A percentile compares a stretch with the other conserved stretches of the same genome.
These are phyloP conservation scores for Echinarachnius parma DNA, from an alignment of 53 echinoderm and acorn worm species.

Conservation along the genomic window DNA sequence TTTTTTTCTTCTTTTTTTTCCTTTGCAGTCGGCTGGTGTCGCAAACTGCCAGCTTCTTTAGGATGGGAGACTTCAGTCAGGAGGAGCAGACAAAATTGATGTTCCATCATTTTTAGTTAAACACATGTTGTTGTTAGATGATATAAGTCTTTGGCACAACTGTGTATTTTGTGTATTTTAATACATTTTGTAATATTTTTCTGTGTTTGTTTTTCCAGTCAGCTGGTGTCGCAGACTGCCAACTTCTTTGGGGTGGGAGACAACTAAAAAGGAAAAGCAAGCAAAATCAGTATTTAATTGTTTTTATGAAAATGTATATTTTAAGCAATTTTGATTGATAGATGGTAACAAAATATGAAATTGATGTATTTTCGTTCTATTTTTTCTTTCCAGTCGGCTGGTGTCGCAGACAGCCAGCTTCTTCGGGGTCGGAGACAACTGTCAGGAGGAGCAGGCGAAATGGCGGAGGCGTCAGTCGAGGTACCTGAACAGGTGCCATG, in stretches of 20 bases:
- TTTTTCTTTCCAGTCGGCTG: constrained; percentile 66
- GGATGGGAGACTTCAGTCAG: constrained; percentile 77
- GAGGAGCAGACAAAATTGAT: constrained; percentile 76
- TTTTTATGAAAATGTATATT: too few relatives aligned
- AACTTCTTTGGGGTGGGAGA: constrained; percentile 94
- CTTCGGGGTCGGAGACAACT: constrained; percentile 96
- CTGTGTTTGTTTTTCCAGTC: constrained; percentile 65
- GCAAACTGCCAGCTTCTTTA: constrained; percentile 84
- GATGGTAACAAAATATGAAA: too few relatives aligned
- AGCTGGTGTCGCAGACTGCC: constrained; percentile 73
- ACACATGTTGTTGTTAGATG: too few relatives aligned
- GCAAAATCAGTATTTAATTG: too few relatives aligned
- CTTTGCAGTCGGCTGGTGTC: constrained; percentile 72
- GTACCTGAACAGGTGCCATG: constrained; percentile 82
- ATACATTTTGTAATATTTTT: too few relatives aligned
- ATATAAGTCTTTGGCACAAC: too few relatives aligned
- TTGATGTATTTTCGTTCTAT: background rate
- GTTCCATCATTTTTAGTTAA: too few relatives aligned
- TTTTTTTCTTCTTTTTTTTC: background rate
- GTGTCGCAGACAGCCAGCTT: constrained; percentile 89
- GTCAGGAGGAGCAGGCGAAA: constrained; percentile 72
- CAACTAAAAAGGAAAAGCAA: constrained; percentile 73
- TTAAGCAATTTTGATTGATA: too few relatives aligned
- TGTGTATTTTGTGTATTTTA: background rate
- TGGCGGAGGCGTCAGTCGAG: constrained; percentile 82